phyloP scores from a whole-genome alignment of 2,797 vertebrate species.

The Tangara arthus region DNA sequence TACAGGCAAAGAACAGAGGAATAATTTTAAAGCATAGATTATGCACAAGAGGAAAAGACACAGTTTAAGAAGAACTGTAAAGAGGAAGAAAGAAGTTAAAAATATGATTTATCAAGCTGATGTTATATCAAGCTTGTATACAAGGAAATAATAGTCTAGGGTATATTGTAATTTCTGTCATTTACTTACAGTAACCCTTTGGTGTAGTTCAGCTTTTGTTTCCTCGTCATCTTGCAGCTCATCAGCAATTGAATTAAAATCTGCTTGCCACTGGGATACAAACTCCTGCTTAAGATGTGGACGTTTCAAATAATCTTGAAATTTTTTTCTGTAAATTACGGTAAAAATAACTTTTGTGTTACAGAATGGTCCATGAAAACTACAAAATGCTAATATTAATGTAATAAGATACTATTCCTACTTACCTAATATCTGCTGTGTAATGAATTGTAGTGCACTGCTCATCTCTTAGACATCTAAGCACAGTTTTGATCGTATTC shows the following conservation, averaged over 20 bases:
- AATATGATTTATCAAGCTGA: neutral
- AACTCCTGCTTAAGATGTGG: constrained; percentile 90
- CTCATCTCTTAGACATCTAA: constrained; percentile 82
- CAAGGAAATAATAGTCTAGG: neutral
- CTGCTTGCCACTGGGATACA: constrained; percentile 87
- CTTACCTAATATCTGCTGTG: constrained; percentile 83
- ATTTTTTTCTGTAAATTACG: constrained; percentile 61
- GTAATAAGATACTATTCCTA: neutral
- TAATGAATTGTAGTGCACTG: constrained; percentile 71
- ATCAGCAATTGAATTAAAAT: constrained; percentile 84
- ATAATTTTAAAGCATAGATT: neutral
- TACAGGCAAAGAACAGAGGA: neutral
- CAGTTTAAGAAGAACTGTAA: neutral
- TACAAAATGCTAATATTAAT: neutral
- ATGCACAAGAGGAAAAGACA: neutral
- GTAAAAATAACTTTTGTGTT: neutral
- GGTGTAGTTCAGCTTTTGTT: constrained; percentile 88
- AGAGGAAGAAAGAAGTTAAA: neutral
- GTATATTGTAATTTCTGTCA: neutral
- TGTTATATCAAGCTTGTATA: neutral
- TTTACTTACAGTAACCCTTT: constrained; percentile 84
- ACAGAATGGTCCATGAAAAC: neutral
- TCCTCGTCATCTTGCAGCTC: constrained; percentile 87
- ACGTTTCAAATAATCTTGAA: constrained; percentile 79
- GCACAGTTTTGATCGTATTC: constrained; percentile 78